Conservation (phyloP, 2,797 vertebrate species). For the Acropternis orthonyx region DNA sequence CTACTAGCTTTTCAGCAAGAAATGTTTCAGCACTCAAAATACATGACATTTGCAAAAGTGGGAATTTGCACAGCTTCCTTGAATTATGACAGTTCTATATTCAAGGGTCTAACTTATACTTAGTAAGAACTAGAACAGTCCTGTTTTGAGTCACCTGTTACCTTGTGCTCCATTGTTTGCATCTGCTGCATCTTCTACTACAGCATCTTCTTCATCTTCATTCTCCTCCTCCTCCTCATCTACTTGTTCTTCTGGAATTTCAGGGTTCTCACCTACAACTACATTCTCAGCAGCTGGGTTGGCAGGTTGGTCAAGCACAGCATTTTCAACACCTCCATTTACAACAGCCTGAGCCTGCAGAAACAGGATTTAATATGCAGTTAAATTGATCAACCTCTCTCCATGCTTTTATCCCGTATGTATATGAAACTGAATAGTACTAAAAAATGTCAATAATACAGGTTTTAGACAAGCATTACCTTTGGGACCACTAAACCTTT, state of each 20-base stretch:
- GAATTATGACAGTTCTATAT: not conserved
- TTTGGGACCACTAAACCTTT: not conserved
- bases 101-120: not conserved
- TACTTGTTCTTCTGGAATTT: slow-evolving; percentile 80
- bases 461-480: not conserved
- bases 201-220: slow-evolving; percentile 89
- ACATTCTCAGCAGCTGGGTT: slow-evolving; percentile 87
- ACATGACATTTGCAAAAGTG: not conserved
- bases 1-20: not conserved
- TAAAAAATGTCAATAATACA: not conserved
- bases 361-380: not conserved
- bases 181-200: slow-evolving; percentile 90
- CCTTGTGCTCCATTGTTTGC: slow-evolving; percentile 92
- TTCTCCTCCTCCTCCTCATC: slow-evolving; percentile 90
- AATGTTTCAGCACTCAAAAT: not conserved
- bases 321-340: slow-evolving; percentile 85
- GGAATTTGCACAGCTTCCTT: not conserved
- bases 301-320: slow-evolving; percentile 84
- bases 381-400: not conserved
- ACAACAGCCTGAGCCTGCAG: slow-evolving; percentile 85
- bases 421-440: not conserved
- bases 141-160: slow-evolving; percentile 67
- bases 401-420: not conserved
- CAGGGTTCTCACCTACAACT: slow-evolving; percentile 88
- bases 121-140: slow-evolving; percentile 20